A percentile compares a stretch with the other conserved stretches of the same genome.
Evolutionary conservation across 2,797 vertebrate genomes (phyloP).

Genomic region (Pseudochaenichthys georgianus): DNA sequence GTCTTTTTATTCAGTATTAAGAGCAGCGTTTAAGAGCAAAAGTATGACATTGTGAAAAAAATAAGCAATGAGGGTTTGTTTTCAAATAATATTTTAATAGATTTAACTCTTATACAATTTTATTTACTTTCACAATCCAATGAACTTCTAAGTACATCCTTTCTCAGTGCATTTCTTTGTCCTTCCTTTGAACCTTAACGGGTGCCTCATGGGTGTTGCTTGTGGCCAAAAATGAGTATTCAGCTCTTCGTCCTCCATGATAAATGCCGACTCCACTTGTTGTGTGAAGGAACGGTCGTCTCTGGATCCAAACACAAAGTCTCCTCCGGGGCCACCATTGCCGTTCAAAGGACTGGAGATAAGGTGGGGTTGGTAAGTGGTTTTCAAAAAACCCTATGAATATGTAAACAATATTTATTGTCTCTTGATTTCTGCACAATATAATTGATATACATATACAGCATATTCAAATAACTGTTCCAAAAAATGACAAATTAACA

Average conservation of each 20-base stretch:
- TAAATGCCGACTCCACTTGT: constrained; percentile 41
- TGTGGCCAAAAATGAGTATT: constrained; percentile 59
- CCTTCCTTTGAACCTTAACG: constrained; percentile 70
- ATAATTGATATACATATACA: neutral
- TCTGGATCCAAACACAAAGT: constrained; percentile 42
- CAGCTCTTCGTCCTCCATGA: constrained; percentile 39
- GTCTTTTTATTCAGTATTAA: neutral
- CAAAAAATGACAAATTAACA: neutral
- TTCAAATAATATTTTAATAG: constrained; percentile 49
- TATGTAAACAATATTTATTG: neutral
- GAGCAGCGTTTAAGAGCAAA: neutral
- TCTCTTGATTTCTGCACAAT: neutral
- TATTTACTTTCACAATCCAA: constrained; percentile 22
- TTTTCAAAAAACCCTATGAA: constrained; percentile 48
- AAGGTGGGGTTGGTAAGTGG: constrained; percentile 15
- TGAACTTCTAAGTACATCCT: constrained; percentile 18
- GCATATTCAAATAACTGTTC: neutral
- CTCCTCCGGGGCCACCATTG: neutral
- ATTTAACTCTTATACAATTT: constrained; percentile 10
- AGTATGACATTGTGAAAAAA: neutral
- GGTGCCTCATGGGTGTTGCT: constrained; percentile 65
- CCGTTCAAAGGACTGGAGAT: constrained; percentile 32
- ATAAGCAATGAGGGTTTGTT: neutral
- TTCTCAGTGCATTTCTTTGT: constrained; percentile 70
- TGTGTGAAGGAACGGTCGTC: constrained; percentile 21